These are phyloP conservation scores for Anseranas semipalmata DNA, from an alignment of 2,113 vertebrate genomes.

Conservation along the genomic window DNA sequence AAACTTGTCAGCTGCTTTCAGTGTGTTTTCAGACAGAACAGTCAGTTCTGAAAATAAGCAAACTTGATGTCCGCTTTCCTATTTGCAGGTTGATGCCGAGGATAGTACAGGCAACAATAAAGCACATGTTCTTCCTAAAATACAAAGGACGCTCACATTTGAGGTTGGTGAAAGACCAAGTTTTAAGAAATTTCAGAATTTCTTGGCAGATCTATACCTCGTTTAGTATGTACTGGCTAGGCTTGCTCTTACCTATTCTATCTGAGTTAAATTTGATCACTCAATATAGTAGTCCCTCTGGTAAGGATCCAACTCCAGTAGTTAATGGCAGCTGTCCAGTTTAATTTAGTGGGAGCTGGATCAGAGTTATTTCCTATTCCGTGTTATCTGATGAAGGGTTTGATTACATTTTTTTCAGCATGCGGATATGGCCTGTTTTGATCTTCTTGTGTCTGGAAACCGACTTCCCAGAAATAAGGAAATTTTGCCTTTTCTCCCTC, in stretches of 20 bases:
- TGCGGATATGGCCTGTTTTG: background rate
- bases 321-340: constrained; percentile 15
- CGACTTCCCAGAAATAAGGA: constrained; percentile 48
- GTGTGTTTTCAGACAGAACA: background rate
- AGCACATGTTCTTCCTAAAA: background rate
- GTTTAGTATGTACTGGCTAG: background rate
- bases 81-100: background rate
- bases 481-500: background rate
- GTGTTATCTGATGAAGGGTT: constrained; percentile 21
- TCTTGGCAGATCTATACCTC: background rate
- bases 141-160: background rate
- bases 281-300: background rate
- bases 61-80: background rate
- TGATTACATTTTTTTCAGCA: constrained; percentile 10
- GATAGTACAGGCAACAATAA: background rate
- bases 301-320: background rate
- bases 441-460: background rate
- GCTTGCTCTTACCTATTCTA: background rate
- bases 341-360: background rate
- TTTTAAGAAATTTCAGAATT: background rate
- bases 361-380: constrained; percentile 37
- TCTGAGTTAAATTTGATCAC: background rate
- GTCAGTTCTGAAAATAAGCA: background rate
- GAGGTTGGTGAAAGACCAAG: background rate
- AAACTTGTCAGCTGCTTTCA: background rate